phyloP scores from a whole-genome alignment of 2,888 invertebrate genomes.

The Halictus quadricinctus region DNA sequence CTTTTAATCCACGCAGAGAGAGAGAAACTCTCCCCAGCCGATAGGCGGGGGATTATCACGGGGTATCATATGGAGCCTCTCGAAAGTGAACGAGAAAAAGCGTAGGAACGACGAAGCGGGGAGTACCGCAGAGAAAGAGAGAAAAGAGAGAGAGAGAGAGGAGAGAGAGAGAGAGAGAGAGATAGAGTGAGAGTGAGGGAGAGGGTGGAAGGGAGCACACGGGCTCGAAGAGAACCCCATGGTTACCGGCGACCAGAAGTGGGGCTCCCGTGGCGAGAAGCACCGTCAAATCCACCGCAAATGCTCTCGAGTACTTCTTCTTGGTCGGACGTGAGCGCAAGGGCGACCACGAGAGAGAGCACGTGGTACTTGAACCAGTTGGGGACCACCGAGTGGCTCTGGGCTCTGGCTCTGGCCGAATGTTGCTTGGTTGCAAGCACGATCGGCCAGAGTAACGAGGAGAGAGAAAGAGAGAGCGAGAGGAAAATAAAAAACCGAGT shows the following conservation, averaged over 20 bases:
- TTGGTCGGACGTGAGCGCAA: conserved; percentile 81
- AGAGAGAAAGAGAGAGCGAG: not conserved
- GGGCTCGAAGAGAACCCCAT: conserved; percentile 68
- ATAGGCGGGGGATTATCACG: conserved; percentile 73
- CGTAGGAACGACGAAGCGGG: conserved; percentile 49
- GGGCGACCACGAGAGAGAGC: conserved; percentile 78
- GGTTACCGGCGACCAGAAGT: conserved; percentile 74
- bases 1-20: conserved; percentile 68
- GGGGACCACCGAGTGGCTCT: conserved; percentile 78
- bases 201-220: conserved; percentile 9
- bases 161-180: not conserved
- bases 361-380: conserved; percentile 82
- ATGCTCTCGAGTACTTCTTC: conserved; percentile 81
- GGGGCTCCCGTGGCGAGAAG: conserved; percentile 77
- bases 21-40: conserved; percentile 53
- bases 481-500: conserved; percentile 42
- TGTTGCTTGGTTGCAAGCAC: conserved; percentile 71
- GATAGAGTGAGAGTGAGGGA: not conserved
- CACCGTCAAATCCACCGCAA: conserved; percentile 82
- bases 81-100: conserved; percentile 68
- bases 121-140: conserved; percentile 45
- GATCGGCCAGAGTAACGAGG: conserved; percentile 62
- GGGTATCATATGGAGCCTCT: conserved; percentile 81
- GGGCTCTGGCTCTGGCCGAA: conserved; percentile 66
- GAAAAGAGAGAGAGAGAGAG: conserved; percentile 21